Conservation (phyloP, 2,797 vertebrate species). For the Lacerta agilis region DNA sequence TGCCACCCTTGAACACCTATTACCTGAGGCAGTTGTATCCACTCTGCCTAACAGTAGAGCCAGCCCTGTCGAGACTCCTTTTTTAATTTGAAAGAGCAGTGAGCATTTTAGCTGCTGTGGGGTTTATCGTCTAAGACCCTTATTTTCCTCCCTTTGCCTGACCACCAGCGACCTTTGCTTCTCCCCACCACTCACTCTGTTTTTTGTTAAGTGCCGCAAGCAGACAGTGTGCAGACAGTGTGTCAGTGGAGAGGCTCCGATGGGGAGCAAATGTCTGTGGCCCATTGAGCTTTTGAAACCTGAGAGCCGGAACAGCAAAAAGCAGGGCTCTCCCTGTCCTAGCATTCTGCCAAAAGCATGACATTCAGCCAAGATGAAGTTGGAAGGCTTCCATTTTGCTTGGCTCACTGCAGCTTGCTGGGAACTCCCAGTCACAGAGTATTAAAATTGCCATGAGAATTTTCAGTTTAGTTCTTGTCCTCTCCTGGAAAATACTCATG, state of each 20-base stretch:
- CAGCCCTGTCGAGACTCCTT: background rate
- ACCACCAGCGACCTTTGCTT: background rate
- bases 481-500: background rate
- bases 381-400: conserved; percentile 34
- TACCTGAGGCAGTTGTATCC: no score
- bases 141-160: background rate
- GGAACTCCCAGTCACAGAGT: background rate
- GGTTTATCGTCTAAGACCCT: background rate
- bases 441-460: background rate
- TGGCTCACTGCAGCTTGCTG: background rate
- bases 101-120: background rate
- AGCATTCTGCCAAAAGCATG: background rate
- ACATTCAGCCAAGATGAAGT: conserved; percentile 26
- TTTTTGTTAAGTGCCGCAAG: background rate
- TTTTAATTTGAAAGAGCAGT: background rate
- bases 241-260: background rate
- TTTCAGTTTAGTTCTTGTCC: conserved; percentile 8
- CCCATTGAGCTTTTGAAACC: conserved; percentile 39
- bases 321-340: background rate
- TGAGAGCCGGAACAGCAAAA: conserved; percentile 24
- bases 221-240: background rate
- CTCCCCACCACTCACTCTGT: background rate
- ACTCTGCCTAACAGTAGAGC: no score
- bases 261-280: conserved; percentile 14
- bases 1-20: no score